Percentiles rank a stretch among this genome's conserved stretches.
Evolutionary conservation across 2,888 invertebrate species (phyloP).

Genomic region (Drosophila anomalata): DNA sequence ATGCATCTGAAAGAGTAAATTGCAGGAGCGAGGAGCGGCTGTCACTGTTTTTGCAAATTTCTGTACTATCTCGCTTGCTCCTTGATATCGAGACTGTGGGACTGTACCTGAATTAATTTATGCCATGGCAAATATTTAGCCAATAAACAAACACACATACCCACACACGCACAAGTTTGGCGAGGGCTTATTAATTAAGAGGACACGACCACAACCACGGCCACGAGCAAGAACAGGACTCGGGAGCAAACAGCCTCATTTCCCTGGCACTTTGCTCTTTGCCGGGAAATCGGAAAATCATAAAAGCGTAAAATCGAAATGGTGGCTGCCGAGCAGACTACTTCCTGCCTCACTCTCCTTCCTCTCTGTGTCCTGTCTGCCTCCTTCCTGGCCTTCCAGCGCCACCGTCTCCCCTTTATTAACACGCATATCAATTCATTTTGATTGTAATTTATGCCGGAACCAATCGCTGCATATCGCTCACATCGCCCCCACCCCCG

Average conservation of each 20-base stretch:
- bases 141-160: conserved; percentile 54
- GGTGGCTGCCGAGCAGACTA: conserved; percentile 66
- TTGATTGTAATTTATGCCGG: conserved; percentile 82
- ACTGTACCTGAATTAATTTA: conserved; percentile 66
- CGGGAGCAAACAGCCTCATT: conserved; percentile 8
- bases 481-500: conserved; percentile 54
- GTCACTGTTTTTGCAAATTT: conserved; percentile 4
- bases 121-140: conserved; percentile 73
- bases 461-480: conserved; percentile 80
- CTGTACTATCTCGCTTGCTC: neutral
- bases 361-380: conserved; percentile 25
- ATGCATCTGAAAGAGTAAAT: conserved; percentile 50
- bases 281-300: conserved; percentile 70
- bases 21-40: conserved; percentile 16
- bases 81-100: conserved; percentile 25
- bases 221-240: conserved; percentile 14
- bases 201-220: conserved; percentile 28
- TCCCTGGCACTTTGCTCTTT: neutral
- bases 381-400: neutral
- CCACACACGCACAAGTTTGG: conserved; percentile 38
- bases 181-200: conserved; percentile 71
- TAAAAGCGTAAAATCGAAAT: conserved; percentile 79
- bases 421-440: conserved; percentile 81
- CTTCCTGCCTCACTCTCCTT: conserved; percentile 52
- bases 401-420: conserved; percentile 51